Percentiles rank a stretch among this genome's conserved stretches.
Conservation (phyloP, 2,113 vertebrate species). For the Otocyon megalotis region DNA sequence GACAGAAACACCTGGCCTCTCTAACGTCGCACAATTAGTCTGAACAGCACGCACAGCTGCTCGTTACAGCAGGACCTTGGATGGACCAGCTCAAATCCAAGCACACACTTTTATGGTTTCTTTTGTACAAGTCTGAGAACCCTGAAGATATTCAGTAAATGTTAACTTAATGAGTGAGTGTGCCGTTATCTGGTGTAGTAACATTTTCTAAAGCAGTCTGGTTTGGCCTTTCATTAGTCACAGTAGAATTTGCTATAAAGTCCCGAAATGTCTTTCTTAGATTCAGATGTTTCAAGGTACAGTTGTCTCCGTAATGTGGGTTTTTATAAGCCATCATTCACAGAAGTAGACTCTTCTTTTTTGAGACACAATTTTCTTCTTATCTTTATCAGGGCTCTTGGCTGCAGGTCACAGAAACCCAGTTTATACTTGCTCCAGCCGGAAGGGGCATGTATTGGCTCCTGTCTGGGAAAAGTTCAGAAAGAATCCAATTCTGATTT, state of each 20-base stretch:
- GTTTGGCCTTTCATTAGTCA: conserved; percentile 67
- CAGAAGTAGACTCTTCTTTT: conserved; percentile 18
- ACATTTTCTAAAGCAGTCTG: conserved; percentile 58
- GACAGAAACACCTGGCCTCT: conserved; percentile 59
- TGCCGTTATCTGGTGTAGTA: conserved; percentile 49
- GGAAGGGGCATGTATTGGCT: not conserved
- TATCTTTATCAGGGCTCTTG: not conserved
- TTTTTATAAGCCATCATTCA: conserved; percentile 1
- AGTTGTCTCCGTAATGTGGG: conserved; percentile 34
- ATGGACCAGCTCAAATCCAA: conserved; percentile 38
- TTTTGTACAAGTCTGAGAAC: conserved; percentile 34
- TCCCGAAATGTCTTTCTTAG: conserved; percentile 46
- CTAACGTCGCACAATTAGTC: not conserved
- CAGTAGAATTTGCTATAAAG: conserved; percentile 59
- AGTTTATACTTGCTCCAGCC: not conserved
- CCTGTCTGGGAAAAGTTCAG: not conserved
- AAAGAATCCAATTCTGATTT: not conserved
- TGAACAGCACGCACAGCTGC: conserved; percentile 45
- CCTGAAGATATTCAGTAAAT: conserved; percentile 65
- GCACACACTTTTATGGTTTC: conserved; percentile 28
- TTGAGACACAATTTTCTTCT: conserved; percentile 3
- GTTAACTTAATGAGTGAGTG: conserved; percentile 65
- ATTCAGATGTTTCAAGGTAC: conserved; percentile 51
- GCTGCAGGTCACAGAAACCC: conserved; percentile 16
- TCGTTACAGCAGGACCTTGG: not conserved